Conservation (phyloP, 2,888 invertebrate genomes). For the Prosapia bicincta region DNA sequence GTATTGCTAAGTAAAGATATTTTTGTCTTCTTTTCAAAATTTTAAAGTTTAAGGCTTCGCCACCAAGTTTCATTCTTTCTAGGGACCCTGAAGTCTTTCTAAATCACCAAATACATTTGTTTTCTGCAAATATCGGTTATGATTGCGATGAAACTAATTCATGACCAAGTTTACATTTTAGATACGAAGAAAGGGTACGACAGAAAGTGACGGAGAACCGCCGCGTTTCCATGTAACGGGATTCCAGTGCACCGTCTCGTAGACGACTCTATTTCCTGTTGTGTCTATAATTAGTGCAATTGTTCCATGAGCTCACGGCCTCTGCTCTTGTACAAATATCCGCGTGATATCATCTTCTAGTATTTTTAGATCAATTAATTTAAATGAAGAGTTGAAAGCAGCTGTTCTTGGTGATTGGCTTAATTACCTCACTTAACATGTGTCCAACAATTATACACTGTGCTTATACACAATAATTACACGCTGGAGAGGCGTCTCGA, state of each 20-base stretch:
- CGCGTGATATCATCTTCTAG: neutral
- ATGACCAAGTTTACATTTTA: too few species aligned
- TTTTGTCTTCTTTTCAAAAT: too few species aligned
- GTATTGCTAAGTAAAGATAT: too few species aligned
- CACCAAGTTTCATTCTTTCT: too few species aligned
- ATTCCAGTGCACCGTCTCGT: neutral
- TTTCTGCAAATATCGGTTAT: too few species aligned
- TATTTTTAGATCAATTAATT: neutral
- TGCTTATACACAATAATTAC: neutral
- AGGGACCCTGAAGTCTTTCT: too few species aligned
- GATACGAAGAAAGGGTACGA: too few species aligned
- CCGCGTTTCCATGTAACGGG: too few species aligned
- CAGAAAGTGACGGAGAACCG: too few species aligned
- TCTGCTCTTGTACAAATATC: neutral
- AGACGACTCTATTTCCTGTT: neutral
- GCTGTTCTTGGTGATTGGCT: neutral
- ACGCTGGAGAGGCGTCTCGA: neutral
- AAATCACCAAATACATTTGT: too few species aligned
- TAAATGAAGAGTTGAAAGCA: neutral
- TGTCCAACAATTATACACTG: constrained; percentile 2
- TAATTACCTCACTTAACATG: neutral
- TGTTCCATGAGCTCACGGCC: neutral
- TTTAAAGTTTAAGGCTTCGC: too few species aligned
- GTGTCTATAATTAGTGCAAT: neutral
- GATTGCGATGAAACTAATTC: too few species aligned